phyloP scores from a whole-genome alignment of 2,797 vertebrate species.

The Smutsia gigantea region DNA sequence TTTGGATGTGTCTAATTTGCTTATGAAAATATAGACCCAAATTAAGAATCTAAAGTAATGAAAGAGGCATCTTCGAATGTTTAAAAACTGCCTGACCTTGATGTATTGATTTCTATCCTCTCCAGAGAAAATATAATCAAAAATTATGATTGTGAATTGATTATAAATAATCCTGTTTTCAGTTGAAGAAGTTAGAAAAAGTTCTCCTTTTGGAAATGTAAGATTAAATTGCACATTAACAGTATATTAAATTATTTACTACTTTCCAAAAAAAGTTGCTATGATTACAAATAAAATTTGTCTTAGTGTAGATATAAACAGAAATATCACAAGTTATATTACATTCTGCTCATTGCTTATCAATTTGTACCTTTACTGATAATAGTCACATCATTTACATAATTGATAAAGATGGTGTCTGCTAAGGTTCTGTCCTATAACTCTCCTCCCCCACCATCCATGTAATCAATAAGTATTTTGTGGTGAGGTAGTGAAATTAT shows the following conservation, averaged over 20 bases:
- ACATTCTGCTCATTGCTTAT: background rate
- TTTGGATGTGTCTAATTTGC: background rate
- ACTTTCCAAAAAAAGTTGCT: background rate
- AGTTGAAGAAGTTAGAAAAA: background rate
- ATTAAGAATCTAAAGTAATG: background rate
- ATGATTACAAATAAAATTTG: background rate
- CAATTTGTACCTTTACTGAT: background rate
- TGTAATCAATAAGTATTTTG: background rate
- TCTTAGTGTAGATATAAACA: background rate
- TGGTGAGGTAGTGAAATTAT: background rate
- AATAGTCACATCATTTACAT: background rate
- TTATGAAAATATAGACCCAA: constrained; percentile 36
- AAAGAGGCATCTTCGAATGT: constrained; percentile 35
- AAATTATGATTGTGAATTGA: background rate
- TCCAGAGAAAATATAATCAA: constrained; percentile 11
- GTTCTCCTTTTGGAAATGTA: background rate
- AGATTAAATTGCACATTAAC: background rate
- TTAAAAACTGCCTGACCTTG: constrained; percentile 15
- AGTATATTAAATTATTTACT: background rate
- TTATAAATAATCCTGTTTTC: constrained; percentile 26
- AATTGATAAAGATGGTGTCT: background rate
- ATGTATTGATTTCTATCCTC: background rate
- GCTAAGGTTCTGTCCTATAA: background rate
- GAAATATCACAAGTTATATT: background rate
- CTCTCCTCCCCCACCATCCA: background rate